Base-by-base conservation (phyloP, 2,113 vertebrate species). In the Ahaetulla prasina region DNA sequence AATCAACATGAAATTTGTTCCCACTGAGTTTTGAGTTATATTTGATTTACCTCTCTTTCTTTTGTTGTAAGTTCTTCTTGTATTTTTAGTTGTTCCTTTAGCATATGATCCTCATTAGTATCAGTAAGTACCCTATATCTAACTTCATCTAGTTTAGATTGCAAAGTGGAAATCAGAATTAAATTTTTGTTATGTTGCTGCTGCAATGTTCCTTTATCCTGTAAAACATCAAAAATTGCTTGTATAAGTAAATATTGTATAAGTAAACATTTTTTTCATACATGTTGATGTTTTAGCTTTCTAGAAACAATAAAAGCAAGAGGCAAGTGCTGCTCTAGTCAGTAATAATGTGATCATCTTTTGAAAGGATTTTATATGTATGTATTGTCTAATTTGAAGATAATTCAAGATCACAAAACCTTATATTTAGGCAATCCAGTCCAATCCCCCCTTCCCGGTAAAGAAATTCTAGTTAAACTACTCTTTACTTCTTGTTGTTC, bases 161-260 rank as follows among this genome's bases (percentile, higher is more conserved):
- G 98, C 30, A 99, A 95, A 2, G 98, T 97, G 3, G 99, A 99
- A 89, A 98, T 98, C 94, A 98, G 98, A 35, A 98, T 97, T 87
- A 98, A 97, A 95, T 98, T 98, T 6, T 97, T 97, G 94, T 98
- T 97, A 92, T 98, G 98, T 92, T 98, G 98, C 92, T 99, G 98
- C 92, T 98, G 98, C 55, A 99, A 92, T 0, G 97, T 98, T 90
- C 98, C 98, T 91, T 98, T 98, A 93, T 99, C 98, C 99, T 99
- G 94, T 30, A 95, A 88, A 88, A 89, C 1, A 9, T 60, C 23
- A 63, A 92, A 93, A 89, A 9, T 91, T 87, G 43, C 23, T 90
- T 1, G 63, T 2, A 86, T 3, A n/a, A 39, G 22, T 39, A 68
- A 50, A 80, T 39, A 9, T 35, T 80, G 63, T 2, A 86, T 3